These are phyloP conservation scores for Disparrhopalites patrizii DNA, from an alignment of 2,888 invertebrate genomes.

Conservation along the genomic window DNA sequence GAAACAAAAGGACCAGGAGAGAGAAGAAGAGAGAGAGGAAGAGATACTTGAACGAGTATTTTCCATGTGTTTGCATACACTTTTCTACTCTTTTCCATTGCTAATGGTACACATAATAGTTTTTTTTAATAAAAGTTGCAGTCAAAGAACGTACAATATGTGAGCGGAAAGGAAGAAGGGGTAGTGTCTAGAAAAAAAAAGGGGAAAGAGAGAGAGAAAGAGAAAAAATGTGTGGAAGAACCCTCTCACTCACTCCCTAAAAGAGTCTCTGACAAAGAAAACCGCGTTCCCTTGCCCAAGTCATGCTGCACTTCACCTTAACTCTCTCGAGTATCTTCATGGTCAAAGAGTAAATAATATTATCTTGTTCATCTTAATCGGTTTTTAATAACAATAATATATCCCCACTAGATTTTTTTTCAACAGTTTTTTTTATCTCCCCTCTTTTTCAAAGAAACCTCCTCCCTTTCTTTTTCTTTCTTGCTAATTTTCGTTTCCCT, in stretches of 20 bases:
- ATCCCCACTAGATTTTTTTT: slow-evolving; percentile 18
- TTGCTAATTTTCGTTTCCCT: too few species aligned
- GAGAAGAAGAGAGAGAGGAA: too few species aligned
- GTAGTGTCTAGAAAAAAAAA: not conserved
- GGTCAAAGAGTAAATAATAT: slow-evolving; percentile 26
- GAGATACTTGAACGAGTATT: too few species aligned
- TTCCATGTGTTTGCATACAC: too few species aligned
- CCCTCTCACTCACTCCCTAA: not conserved
- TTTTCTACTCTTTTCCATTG: too few species aligned
- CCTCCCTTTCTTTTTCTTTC: not conserved
- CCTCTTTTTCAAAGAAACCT: not conserved
- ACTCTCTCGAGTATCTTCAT: slow-evolving; percentile 13
- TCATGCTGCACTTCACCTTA: slow-evolving; percentile 19
- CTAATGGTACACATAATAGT: too few species aligned
- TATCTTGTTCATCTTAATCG: slow-evolving; percentile 26
- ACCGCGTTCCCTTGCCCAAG: not conserved
- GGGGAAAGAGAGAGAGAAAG: too few species aligned
- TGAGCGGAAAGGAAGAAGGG: slow-evolving; percentile 5
- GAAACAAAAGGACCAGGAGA: too few species aligned
- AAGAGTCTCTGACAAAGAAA: not conserved
- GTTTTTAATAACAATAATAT: slow-evolving; percentile 25
- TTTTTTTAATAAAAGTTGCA: too few species aligned
- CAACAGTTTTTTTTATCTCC: slow-evolving; percentile 7
- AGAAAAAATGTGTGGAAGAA: too few species aligned
- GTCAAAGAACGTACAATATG: slow-evolving; percentile 11